Evolutionary conservation across 2,113 vertebrate species (phyloP), one percentile per base, ranked within the genome.

Genomic region (Poeciliopsis retropinna): DNA sequence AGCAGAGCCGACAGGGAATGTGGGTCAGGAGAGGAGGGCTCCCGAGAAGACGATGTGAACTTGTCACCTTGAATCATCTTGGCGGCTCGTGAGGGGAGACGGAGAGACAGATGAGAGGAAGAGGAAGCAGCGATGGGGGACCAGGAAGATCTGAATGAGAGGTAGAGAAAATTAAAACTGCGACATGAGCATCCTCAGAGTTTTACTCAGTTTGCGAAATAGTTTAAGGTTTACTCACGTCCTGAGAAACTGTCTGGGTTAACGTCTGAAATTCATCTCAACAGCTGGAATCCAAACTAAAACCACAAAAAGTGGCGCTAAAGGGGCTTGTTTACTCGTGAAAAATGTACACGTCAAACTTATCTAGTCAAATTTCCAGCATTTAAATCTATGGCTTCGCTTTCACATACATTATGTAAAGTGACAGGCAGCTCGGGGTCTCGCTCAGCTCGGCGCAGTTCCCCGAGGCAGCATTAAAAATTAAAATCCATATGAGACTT

Each of bases 11-110:
- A 92, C 86, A 69, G 83, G 88, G 71, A 94, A 97, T 96, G 92
- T 96, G 96, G 95, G 96, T 96, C 96, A 96, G 80, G 81, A 94
- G 94, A 94, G 87, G 81, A 92, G 92, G 93, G 91, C 95, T 95
- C 92, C 90, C 91, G 76, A 67, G 93, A 94, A 92, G 89, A 93
- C 90, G 93, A 92, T 92, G 87, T 93, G 94, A 96, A 96, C 95
- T 95, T 94, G 93, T 96, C 94, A 97, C 94, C 94, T 95, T 93
- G 84, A 91, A 95, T 95, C 90, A 93, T 88, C 93, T 93, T 88
- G 91, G 94, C 94, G 60, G 44, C 87, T 83, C 77, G 70, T 86
- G 83, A 89, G 28, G 79, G 75, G 73, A 73, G 82, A 77, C 72
- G 78, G 76, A 71, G 78, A 57, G 73, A 78, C 76, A 82, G 84